A percentile compares a stretch with the other conserved stretches of the same genome.
Evolutionary conservation across 1,140 invertebrate genomes (phyloP).

Genomic region (Steinernema feltiae): DNA sequence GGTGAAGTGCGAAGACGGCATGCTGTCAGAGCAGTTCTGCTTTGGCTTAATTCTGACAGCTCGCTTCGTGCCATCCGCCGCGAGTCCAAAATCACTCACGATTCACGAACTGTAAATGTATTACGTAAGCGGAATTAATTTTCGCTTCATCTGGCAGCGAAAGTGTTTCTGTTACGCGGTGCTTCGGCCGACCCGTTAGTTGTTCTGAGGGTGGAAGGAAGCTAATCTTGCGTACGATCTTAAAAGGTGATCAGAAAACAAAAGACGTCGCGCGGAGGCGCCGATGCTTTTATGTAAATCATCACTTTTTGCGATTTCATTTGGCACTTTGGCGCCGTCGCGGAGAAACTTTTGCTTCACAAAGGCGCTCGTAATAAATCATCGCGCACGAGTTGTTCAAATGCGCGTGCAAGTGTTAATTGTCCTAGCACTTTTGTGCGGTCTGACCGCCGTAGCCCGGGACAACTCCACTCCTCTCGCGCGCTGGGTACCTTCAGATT

Average conservation of each 20-base stretch:
- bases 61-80: too few relatives aligned
- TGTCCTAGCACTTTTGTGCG: background rate
- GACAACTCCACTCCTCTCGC: too few relatives aligned
- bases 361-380: background rate
- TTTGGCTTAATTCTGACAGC: background rate
- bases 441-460: too few relatives aligned
- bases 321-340: constrained; percentile 11
- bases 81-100: background rate
- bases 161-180: background rate
- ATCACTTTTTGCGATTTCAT: background rate
- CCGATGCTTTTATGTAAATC: constrained; percentile 6
- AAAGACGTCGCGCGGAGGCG: constrained; percentile 7
- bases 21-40: background rate
- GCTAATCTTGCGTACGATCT: background rate
- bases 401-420: background rate
- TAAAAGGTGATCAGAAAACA: background rate
- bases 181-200: background rate
- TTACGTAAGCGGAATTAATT: background rate
- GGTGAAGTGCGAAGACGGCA: background rate
- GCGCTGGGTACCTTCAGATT: too few relatives aligned
- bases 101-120: background rate
- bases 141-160: background rate
- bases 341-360: background rate
- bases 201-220: background rate
- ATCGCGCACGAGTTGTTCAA: background rate